Percentiles rank a stretch among this genome's conserved stretches.
phyloP scores from a whole-genome alignment of 2,113 vertebrate genomes.

The Corydoras sp. region DNA sequence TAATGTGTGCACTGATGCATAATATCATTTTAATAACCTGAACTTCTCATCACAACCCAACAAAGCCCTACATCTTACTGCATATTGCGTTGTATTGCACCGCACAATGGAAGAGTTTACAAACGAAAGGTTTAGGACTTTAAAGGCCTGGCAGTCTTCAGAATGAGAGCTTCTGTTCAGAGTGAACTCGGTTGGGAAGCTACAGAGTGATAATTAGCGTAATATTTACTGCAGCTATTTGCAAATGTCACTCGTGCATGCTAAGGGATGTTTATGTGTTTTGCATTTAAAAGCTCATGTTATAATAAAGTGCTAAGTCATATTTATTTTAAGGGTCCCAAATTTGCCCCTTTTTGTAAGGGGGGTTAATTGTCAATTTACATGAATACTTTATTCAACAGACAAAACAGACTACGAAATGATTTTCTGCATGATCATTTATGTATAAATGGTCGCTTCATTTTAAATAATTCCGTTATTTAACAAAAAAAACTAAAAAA shows the following conservation, averaged over 20 bases:
- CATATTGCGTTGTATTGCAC: neutral
- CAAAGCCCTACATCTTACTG: neutral
- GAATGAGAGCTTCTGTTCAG: neutral
- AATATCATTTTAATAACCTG: neutral
- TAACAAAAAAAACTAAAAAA: too few relatives aligned
- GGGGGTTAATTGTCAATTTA: too few relatives aligned
- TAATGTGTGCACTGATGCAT: neutral
- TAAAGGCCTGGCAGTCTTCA: neutral
- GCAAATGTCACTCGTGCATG: conserved; percentile 32
- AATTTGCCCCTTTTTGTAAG: too few relatives aligned
- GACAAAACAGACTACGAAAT: too few relatives aligned
- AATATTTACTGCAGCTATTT: conserved; percentile 27
- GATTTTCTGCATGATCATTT: too few relatives aligned
- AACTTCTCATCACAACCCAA: neutral
- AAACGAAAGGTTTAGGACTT: neutral
- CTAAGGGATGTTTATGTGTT: conserved; percentile 11
- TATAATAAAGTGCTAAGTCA: too few relatives aligned
- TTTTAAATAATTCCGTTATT: too few relatives aligned
- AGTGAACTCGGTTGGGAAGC: neutral
- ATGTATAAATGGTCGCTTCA: too few relatives aligned
- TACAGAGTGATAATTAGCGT: conserved; percentile 16
- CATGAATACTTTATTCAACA: too few relatives aligned
- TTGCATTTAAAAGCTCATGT: neutral
- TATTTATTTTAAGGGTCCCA: too few relatives aligned
- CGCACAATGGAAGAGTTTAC: conserved; percentile 7